These are phyloP conservation scores for Crocuta crocuta DNA, from an alignment of 2,113 vertebrate species.

Conservation along the genomic window DNA sequence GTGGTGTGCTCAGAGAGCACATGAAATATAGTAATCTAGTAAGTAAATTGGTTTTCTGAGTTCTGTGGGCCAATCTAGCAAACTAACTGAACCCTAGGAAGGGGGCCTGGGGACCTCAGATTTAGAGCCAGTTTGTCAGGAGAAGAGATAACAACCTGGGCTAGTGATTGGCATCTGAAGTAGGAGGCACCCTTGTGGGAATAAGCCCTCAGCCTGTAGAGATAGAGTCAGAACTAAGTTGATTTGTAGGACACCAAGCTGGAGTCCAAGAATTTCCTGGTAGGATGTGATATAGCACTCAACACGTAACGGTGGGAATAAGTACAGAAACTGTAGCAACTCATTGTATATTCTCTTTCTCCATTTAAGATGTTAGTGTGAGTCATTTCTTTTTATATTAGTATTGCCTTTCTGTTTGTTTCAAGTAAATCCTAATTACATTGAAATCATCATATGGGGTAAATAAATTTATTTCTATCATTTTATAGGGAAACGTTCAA, in stretches of 20 bases:
- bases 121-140: neutral
- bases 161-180: neutral
- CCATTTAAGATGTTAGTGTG: neutral
- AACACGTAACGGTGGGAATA: neutral
- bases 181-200: neutral
- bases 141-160: neutral
- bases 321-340: neutral
- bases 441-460: neutral
- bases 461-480: slow-evolving; percentile 18
- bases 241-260: neutral
- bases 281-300: neutral
- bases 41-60: neutral
- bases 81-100: neutral
- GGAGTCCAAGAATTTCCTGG: neutral
- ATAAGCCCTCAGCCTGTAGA: neutral
- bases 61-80: neutral
- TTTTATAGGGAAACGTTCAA: neutral
- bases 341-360: neutral
- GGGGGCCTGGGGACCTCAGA: neutral
- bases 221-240: neutral
- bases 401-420: neutral
- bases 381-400: neutral
- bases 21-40: neutral
- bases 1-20: neutral
- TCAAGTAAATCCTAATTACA: neutral